These are phyloP conservation scores for Psammodynastes pulverulentus DNA, from an alignment of 2,113 vertebrate species.

Conservation along the genomic window DNA sequence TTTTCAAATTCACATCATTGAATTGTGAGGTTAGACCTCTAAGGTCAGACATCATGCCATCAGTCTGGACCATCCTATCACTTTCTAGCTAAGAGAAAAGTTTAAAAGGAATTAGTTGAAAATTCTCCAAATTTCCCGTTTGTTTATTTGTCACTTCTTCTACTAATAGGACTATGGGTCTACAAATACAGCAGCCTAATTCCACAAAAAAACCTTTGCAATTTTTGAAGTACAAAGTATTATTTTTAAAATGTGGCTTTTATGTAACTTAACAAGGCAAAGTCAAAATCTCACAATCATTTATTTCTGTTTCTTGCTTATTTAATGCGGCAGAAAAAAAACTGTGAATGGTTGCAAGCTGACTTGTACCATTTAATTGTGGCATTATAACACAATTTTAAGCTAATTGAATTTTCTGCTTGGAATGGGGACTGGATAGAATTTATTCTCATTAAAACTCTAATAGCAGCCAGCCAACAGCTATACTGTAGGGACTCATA, in stretches of 20 bases:
- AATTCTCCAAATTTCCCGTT: background rate
- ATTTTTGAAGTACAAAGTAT: background rate
- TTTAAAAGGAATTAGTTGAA: background rate
- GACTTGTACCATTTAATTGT: slow-evolving; percentile 48
- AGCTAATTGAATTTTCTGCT: slow-evolving; percentile 62
- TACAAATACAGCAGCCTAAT: background rate
- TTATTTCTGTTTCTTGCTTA: slow-evolving; percentile 45
- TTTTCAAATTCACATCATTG: background rate
- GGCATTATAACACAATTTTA: slow-evolving; percentile 47
- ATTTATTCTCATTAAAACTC: slow-evolving; percentile 55
- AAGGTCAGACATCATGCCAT: background rate
- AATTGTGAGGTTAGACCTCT: background rate
- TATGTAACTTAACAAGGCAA: background rate
- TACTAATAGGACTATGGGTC: background rate
- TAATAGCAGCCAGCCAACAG: slow-evolving; percentile 37
- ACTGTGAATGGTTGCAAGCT: slow-evolving; percentile 45
- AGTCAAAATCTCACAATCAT: slow-evolving; percentile 32
- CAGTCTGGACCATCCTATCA: too few relatives aligned
- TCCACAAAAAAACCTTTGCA: background rate
- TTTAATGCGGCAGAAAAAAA: slow-evolving; percentile 2
- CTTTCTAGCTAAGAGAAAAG: background rate
- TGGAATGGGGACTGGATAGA: slow-evolving; percentile 40
- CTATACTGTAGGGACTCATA: slow-evolving; percentile 34
- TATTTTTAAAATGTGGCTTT: slow-evolving; percentile 27
- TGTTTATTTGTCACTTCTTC: background rate